Conservation (phyloP, 2,797 vertebrate genomes). For the Danio jaintianensis region DNA sequence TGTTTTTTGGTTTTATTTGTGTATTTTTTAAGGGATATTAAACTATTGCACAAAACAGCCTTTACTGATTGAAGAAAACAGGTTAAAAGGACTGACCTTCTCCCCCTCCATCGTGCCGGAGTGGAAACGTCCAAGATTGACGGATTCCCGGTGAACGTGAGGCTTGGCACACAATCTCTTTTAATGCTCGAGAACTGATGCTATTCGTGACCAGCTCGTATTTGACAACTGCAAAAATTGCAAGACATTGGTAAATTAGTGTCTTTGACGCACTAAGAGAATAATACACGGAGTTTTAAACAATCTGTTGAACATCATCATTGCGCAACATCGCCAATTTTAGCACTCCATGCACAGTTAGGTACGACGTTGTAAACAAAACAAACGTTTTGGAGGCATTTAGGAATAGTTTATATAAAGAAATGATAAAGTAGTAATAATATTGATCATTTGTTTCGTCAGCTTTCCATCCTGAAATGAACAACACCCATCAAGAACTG, state of each 20-base stretch:
- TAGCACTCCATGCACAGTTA: neutral
- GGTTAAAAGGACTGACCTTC: conserved; percentile 50
- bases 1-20: too few relatives aligned
- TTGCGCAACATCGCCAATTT: neutral
- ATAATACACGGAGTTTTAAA: neutral
- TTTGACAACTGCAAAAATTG: neutral
- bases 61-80: neutral
- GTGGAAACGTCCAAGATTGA: conserved; percentile 47
- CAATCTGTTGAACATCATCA: neutral
- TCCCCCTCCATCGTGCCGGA: conserved; percentile 61
- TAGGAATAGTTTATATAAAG: neutral
- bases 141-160: conserved; percentile 50
- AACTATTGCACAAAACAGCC: neutral
- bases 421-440: neutral
- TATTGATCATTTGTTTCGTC: neutral
- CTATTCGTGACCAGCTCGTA: neutral
- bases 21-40: too few relatives aligned
- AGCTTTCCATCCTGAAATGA: neutral
- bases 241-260: neutral
- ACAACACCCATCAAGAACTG: neutral
- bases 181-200: neutral
- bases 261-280: neutral
- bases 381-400: neutral
- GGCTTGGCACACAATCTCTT: conserved; percentile 27
- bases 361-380: neutral